phyloP scores from a whole-genome alignment of 1,140 invertebrate species.

The Meloidogyne chitwoodi region DNA sequence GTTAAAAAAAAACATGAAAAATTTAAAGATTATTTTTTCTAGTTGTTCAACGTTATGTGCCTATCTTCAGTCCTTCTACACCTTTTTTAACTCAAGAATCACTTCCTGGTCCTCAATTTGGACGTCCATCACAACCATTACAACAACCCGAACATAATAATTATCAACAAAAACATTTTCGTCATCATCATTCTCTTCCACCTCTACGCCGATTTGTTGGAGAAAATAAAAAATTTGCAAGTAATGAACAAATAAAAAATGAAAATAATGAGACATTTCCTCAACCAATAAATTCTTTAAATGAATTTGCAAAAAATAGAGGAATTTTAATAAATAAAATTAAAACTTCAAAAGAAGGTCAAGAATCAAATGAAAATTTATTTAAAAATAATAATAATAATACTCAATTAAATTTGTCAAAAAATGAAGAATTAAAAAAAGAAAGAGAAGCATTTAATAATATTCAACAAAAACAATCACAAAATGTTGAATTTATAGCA shows the following conservation, averaged over 20 bases:
- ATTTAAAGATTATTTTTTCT: neutral
- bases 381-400: no score
- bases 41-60: neutral
- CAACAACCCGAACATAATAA: neutral
- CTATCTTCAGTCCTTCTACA: conserved; percentile 9
- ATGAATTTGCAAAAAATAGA: neutral
- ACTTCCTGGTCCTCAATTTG: conserved; percentile 12
- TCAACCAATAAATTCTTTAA: neutral
- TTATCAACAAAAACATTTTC: neutral
- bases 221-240: no score
- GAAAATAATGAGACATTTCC: neutral
- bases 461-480: no score
- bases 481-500: no score
- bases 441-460: neutral
- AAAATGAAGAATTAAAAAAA: neutral
- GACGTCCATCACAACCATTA: neutral
- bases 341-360: no score
- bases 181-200: neutral
- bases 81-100: conserved; percentile 9
- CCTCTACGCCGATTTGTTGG: neutral
- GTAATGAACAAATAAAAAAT: neutral
- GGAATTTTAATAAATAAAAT: neutral
- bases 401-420: neutral
- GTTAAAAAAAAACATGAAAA: neutral
- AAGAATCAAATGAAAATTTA: no score